Percentiles rank a stretch among this genome's conserved stretches.
These are phyloP conservation scores for Geotrypetes seraphini DNA, from an alignment of 2,797 vertebrate species.

Conservation along the genomic window DNA sequence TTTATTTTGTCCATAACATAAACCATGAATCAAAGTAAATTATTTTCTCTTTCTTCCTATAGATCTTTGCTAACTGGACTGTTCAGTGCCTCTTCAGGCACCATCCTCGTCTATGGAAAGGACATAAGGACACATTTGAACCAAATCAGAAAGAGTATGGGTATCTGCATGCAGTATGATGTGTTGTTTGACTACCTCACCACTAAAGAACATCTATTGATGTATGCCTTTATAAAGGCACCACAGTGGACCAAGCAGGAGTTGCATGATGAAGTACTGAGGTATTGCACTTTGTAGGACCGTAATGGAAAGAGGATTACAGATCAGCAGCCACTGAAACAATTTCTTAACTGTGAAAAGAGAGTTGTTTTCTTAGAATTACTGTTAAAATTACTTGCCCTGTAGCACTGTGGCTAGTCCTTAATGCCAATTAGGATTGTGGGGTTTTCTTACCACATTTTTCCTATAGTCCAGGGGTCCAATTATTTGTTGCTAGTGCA, in stretches of 20 bases:
- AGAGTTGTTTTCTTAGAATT: too few species aligned
- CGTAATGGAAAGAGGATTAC: too few species aligned
- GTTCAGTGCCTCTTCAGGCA: conserved; percentile 72
- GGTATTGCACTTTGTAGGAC: conserved; percentile 49
- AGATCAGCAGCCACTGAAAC: too few species aligned
- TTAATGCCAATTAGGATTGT: too few species aligned
- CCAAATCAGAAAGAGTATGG: conserved; percentile 70
- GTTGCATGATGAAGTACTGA: conserved; percentile 74
- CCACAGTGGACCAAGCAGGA: conserved; percentile 73
- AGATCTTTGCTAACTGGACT: conserved; percentile 92
- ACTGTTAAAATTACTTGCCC: not conserved
- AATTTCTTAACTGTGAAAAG: too few species aligned
- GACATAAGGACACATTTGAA: conserved; percentile 72
- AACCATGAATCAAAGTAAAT: too few species aligned
- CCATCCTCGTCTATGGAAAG: conserved; percentile 80
- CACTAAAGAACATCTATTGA: conserved; percentile 80
- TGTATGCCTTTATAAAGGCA: conserved; percentile 88
- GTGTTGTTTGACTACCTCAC: conserved; percentile 90
- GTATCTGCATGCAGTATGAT: conserved; percentile 94
- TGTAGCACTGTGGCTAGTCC: not conserved
- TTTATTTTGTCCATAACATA: too few species aligned
- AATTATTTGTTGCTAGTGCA: too few species aligned
- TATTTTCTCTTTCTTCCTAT: conserved; percentile 14
- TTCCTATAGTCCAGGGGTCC: too few species aligned
- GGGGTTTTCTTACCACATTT: not conserved